Base-by-base conservation (phyloP, 2,113 vertebrate genomes). In the Nesoenas mayeri region DNA sequence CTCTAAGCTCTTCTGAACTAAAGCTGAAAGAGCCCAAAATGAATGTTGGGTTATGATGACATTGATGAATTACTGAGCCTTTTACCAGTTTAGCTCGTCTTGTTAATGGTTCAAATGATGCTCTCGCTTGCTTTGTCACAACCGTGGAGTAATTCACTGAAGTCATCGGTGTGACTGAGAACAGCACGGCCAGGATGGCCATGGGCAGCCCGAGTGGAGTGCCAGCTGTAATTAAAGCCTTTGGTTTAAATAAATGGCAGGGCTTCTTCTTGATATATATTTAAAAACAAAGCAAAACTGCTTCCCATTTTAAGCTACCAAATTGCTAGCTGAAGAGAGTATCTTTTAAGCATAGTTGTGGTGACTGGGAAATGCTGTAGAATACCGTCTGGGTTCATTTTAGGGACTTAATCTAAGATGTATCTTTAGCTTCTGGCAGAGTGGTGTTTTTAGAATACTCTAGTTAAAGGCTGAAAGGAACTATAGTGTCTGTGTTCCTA, bases 191-290 rank as follows among this genome's bases (percentile, higher is more conserved):
- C 93, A 38, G 67, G 90, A 79, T 75, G 92, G 92, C 92, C 91
- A 42, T 8, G 73, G 80, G 36, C 90, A 89, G 79, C 61, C 72
- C 20, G 72, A 71, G 88, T 90, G 80, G n/a, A 3, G 6, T 67
- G 82, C 85, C 95, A 92, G 7, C 69, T 92, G 0, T 82, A 89
- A 96, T 94, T 79, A 93, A 90, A 94, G 80, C 53, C 92, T 91
- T 58, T 72, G 73, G 75, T 87, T 81, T 89, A 91, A 94, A 70
- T 80, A 73, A 78, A 91, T 70, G 83, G 51, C 57, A 90, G 20
- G 20, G 42, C 81, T 91, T 89, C 34, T 51, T 88, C 44, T 93
- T 77, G 53, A 29, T 61, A 38, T 25, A 21, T 65, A 36, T 69
- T 58, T 64, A 48, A 70, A 83, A 79, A 32, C 8, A 66, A 80